Evolutionary conservation across 2,888 invertebrate species (phyloP), one percentile per base, ranked within the genome.

Genomic region (Fabriciana adippe): DNA sequence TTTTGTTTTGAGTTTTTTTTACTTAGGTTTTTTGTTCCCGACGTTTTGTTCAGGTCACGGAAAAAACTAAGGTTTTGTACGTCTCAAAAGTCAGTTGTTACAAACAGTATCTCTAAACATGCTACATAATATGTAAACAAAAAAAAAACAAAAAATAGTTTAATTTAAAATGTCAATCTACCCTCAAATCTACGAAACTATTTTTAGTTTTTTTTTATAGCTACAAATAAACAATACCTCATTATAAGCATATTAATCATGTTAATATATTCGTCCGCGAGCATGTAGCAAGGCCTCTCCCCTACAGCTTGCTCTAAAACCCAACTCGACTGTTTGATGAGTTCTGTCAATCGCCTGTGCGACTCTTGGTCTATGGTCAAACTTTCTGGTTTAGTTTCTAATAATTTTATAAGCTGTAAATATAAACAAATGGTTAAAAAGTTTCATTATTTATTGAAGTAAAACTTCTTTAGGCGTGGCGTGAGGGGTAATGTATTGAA

Each of bases 341-440:
- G 45, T 14, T 5, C 16, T 13, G 35, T 18, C 60, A 74, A 57
- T 6, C 63, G 60, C 0, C 3, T 53, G 14, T 76, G 68, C 0
- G 64, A 31, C 0, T 73, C 70, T 1, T 68, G 68, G 1, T 77
- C 75, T 15, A 77, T 55, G 3, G 45, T 11, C 3, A 80, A 55
- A 41, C 72, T 73, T 0, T 78, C 77, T 3, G 84, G 84, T 31
- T 70, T 74, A 0, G 74, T 73, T 50, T 81, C 86, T 5, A 93
- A 72, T 6, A 93, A 78, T 41, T 85, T 87, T 21, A 83, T 74
- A 41, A 93, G 72, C 83, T 93, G 75, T 48, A 79, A 82, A 61
- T 57, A 64, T n/a, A 3, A 50, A 16, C 0, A 18, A 53, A 53
- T 26, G 11, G 11, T 41, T 8, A 11, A 11, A 6, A 41, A 8